Conservation (phyloP, 2,888 invertebrate species). For the Phrixothrix hirtus region DNA sequence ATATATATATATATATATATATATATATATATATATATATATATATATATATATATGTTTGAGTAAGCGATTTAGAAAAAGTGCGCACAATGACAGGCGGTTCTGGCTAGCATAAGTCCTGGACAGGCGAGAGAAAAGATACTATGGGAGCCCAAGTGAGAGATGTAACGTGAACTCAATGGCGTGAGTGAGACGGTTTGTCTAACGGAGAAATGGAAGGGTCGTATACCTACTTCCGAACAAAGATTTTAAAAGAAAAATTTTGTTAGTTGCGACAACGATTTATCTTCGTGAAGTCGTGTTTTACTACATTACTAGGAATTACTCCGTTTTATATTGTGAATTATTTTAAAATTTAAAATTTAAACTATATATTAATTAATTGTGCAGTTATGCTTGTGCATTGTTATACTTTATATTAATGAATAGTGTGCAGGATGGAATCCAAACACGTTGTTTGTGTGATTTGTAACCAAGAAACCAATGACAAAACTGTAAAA, state of each 20-base stretch:
- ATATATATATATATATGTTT: neutral
- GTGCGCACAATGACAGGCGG: neutral
- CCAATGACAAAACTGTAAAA: conserved; percentile 28
- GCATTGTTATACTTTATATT: conserved; percentile 1
- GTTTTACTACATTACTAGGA: neutral
- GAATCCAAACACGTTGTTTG: conserved; percentile 29
- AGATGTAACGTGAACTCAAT: neutral
- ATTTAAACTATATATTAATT: neutral
- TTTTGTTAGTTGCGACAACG: neutral
- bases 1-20: too few relatives aligned
- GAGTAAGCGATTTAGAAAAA: conserved; percentile 1
- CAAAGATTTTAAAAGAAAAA: too few relatives aligned
- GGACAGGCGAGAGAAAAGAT: too few relatives aligned
- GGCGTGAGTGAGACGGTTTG: conserved; percentile 1
- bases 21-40: too few relatives aligned
- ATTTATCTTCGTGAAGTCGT: neutral
- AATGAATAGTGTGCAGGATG: conserved; percentile 31
- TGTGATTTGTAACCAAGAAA: conserved; percentile 31
- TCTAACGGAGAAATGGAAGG: neutral
- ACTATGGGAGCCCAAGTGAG: neutral
- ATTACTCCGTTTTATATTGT: neutral
- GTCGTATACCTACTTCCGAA: neutral
- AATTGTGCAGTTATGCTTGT: neutral
- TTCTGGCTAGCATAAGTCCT: conserved; percentile 1
- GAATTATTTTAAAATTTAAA: neutral